Percentiles rank a stretch among this genome's conserved stretches.
phyloP scores from a whole-genome alignment of 2,888 invertebrate genomes.

The Melanchra persicariae region DNA sequence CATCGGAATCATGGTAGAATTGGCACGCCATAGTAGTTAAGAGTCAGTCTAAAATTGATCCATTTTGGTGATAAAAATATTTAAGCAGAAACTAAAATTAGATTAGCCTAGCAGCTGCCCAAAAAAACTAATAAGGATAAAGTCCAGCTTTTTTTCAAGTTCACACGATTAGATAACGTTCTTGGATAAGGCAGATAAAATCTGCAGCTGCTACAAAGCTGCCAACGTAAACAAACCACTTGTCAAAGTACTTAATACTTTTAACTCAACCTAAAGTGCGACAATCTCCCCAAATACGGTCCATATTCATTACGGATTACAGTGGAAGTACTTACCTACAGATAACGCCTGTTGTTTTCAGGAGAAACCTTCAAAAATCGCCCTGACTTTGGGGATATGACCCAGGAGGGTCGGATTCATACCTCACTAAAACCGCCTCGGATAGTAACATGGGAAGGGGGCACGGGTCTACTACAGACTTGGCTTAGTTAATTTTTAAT shows the following conservation, averaged over 20 bases:
- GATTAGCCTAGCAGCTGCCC: too few relatives aligned
- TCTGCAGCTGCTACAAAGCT: background rate
- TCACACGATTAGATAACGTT: too few relatives aligned
- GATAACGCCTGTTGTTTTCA: background rate
- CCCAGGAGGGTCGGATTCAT: background rate
- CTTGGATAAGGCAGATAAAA: background rate
- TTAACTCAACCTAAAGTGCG: slow-evolving; percentile 3
- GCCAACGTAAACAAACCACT: slow-evolving; percentile 23
- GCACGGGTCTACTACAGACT: too few relatives aligned
- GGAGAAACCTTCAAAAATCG: background rate
- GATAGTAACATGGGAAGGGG: too few relatives aligned
- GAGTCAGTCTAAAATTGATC: too few relatives aligned
- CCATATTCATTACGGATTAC: slow-evolving; percentile 48
- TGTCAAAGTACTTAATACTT: slow-evolving; percentile 14
- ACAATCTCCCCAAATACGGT: slow-evolving; percentile 23
- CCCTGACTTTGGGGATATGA: background rate
- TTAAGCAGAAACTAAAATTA: too few relatives aligned
- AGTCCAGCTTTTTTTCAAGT: too few relatives aligned
- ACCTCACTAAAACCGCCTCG: background rate
- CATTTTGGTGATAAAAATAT: too few relatives aligned
- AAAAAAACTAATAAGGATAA: too few relatives aligned
- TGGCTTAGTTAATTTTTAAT: too few relatives aligned
- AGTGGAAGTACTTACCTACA: background rate
- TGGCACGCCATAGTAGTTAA: too few relatives aligned
- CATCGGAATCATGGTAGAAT: too few relatives aligned